These are phyloP conservation scores for Petrophora chlorosata DNA, from an alignment of 2,888 invertebrate species.

Conservation along the genomic window DNA sequence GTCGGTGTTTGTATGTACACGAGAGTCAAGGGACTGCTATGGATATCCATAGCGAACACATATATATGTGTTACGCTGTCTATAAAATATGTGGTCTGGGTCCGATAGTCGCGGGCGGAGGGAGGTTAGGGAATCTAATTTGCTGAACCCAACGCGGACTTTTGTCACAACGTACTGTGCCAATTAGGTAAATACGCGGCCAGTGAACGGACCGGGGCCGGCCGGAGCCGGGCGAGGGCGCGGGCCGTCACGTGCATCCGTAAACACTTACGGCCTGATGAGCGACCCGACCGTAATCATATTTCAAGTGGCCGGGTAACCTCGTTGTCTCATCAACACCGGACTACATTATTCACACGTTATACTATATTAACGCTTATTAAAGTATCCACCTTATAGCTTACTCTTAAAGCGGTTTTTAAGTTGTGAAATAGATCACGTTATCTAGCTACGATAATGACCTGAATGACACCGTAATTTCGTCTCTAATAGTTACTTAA, in stretches of 20 bases:
- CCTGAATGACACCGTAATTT: slow-evolving; percentile 11
- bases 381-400: slow-evolving; percentile 39
- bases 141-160: slow-evolving; percentile 63
- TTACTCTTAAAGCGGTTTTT: slow-evolving; percentile 36
- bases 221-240: slow-evolving; percentile 22
- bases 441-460: slow-evolving; percentile 11
- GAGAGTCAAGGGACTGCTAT: too few species aligned
- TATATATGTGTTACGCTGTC: too few species aligned
- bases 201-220: slow-evolving; percentile 36
- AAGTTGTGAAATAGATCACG: slow-evolving; percentile 34
- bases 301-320: slow-evolving; percentile 62
- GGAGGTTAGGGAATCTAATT: slow-evolving; percentile 71
- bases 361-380: slow-evolving; percentile 49
- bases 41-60: too few species aligned
- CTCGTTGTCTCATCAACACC: slow-evolving; percentile 57
- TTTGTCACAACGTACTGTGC: slow-evolving; percentile 72
- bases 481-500: slow-evolving; percentile 14
- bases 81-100: too few species aligned
- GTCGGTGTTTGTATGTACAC: too few species aligned
- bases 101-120: slow-evolving; percentile 41
- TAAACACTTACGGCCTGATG: slow-evolving; percentile 69
- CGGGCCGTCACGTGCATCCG: slow-evolving; percentile 66
- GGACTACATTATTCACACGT: slow-evolving; percentile 53
- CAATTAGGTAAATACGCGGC: slow-evolving; percentile 78
- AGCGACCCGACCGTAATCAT: slow-evolving; percentile 64